Base-by-base conservation (phyloP, 1,140 invertebrate species). In the Oryctes rhinoceros region DNA sequence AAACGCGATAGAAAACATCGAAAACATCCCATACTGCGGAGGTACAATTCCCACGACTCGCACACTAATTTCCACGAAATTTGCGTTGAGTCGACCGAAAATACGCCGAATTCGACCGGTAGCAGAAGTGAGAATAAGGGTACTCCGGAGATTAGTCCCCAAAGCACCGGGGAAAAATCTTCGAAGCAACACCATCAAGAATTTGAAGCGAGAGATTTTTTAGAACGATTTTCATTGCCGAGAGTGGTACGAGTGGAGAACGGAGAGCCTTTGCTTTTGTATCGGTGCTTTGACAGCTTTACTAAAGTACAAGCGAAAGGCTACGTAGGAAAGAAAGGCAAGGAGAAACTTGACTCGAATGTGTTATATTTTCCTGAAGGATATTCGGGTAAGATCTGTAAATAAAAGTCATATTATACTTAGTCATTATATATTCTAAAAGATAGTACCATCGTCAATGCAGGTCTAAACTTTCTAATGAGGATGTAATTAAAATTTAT, bases 361-460 rank as follows among this genome's bases (percentile, higher is more conserved):
- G 87, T 89, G 39, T 84, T 91, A 62, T 90, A 90, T 81, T 90
- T 91, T 82, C 90, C 90, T 79, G 90, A 91, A 84, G 90, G 89
- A 81, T 91, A 91, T 87, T 89, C 90, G 84, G 90, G 90, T 91
- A 81, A 90, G 89, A 89, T 35, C 24, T 30, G 7, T 62, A 62
- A 62, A 62, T 10, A 44, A 44, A 10, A 44, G n/a, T n/a, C n/a
- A n/a, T n/a, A n/a, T n/a, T n/a, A n/a, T 44, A 44, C 3, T 44
- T 10, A 44, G 9, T 44, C 5, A 44, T 44, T 44, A 7, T 44
- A 44, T 44, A 7, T 44, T 44, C 5, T 7, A 0, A 3, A 44
- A 5, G 9, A 3, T 44, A 4, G 5, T 7, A 44, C 39, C 39
- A 44, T 4, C 24, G 2, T 30, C 2, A 30, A 30, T 30, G 24